Evolutionary conservation across 2,888 invertebrate species (phyloP).

Genomic region (Chironomus tentans): DNA sequence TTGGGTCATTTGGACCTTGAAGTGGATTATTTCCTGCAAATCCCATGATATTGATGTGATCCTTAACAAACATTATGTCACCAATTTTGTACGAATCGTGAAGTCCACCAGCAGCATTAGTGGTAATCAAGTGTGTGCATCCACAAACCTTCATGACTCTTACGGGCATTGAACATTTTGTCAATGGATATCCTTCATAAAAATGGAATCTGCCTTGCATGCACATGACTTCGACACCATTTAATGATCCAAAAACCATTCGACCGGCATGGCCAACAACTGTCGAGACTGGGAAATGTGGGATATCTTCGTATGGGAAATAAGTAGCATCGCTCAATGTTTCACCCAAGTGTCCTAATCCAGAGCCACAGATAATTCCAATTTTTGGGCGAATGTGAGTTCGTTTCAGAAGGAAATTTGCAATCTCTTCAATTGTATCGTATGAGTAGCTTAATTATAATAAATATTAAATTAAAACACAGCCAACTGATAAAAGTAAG

Average conservation of each 20-base stretch:
- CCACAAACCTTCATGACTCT: slow-evolving; percentile 95
- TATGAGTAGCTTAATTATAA: slow-evolving; percentile 51
- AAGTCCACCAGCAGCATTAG: slow-evolving; percentile 95
- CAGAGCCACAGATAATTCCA: slow-evolving; percentile 95
- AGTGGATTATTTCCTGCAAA: slow-evolving; percentile 91
- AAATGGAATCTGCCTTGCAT: slow-evolving; percentile 98
- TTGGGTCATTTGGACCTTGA: slow-evolving; percentile 81
- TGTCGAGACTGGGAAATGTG: slow-evolving; percentile 86
- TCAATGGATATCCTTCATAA: slow-evolving; percentile 92
- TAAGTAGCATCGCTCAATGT: slow-evolving; percentile 57
- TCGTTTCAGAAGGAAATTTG: slow-evolving; percentile 60
- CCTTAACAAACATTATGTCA: slow-evolving; percentile 94
- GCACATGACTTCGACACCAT: slow-evolving; percentile 74
- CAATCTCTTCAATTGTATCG: slow-evolving; percentile 67
- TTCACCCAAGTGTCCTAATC: slow-evolving; percentile 74
- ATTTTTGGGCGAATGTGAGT: slow-evolving; percentile 67
- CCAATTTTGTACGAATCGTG: slow-evolving; percentile 81
- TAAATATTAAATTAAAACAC: not conserved
- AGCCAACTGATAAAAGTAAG: too few relatives aligned
- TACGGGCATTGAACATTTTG: slow-evolving; percentile 90
- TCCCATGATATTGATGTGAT: slow-evolving; percentile 96
- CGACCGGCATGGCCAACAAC: slow-evolving; percentile 89
- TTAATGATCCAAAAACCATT: slow-evolving; percentile 79
- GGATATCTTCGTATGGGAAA: slow-evolving; percentile 83
- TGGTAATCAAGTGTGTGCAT: slow-evolving; percentile 77